Conservation (phyloP, 2,888 invertebrate genomes). For the Ectemnius lituratus region DNA sequence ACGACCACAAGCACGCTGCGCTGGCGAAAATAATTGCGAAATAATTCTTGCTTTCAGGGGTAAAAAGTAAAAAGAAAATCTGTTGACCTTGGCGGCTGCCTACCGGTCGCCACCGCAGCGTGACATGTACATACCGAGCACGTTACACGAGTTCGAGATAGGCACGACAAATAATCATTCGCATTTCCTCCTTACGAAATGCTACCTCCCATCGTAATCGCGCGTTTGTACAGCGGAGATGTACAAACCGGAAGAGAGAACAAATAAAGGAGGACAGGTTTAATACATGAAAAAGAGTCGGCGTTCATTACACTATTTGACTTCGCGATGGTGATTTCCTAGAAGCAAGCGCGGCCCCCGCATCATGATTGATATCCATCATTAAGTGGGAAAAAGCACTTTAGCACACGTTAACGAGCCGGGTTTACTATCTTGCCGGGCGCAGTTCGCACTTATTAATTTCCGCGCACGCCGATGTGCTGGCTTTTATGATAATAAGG, state of each 20-base stretch:
- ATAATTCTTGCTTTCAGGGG: slow-evolving; percentile 33
- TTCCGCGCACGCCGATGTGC: slow-evolving; percentile 24
- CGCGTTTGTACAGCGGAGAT: too few relatives aligned
- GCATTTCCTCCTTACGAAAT: slow-evolving; percentile 18
- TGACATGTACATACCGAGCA: neutral
- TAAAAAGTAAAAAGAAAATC: slow-evolving; percentile 1
- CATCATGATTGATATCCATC: slow-evolving; percentile 42
- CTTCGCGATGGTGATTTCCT: slow-evolving; percentile 28
- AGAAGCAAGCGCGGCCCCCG: slow-evolving; percentile 42
- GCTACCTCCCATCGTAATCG: neutral
- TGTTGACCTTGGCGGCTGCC: neutral
- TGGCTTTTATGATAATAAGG: slow-evolving; percentile 36
- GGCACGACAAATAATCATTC: neutral
- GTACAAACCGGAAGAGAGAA: neutral
- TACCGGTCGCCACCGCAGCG: neutral
- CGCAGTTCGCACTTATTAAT: slow-evolving; percentile 35
- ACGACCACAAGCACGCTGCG: neutral
- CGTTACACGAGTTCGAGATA: neutral
- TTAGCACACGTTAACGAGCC: slow-evolving; percentile 39
- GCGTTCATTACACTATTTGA: slow-evolving; percentile 34
- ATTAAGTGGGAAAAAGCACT: slow-evolving; percentile 39
- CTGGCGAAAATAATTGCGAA: neutral
- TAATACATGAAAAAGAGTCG: slow-evolving; percentile 26
- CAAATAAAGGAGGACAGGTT: slow-evolving; percentile 41
- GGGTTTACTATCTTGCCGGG: slow-evolving; percentile 19